A percentile compares a stretch with the other conserved stretches of the same genome.
phyloP scores from a whole-genome alignment of 2,888 invertebrate species.

The Diaprepes abbreviatus region DNA sequence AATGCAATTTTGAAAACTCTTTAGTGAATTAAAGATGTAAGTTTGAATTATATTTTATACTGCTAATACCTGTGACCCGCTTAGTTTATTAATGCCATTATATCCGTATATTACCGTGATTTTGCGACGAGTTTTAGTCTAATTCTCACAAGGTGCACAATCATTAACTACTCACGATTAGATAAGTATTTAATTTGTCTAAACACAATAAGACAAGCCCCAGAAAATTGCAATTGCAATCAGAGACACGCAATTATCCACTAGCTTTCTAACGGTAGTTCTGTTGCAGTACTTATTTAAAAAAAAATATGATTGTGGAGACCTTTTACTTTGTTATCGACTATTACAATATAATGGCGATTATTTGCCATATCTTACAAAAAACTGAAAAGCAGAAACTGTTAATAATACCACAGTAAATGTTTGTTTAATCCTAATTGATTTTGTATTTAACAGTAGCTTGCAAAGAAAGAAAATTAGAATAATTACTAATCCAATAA shows the following conservation, averaged over 20 bases:
- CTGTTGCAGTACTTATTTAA: constrained; percentile 3
- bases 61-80: too few relatives aligned
- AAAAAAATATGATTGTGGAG: constrained; percentile 5
- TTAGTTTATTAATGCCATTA: neutral
- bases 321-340: constrained; percentile 24
- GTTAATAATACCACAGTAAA: too few relatives aligned
- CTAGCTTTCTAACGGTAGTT: constrained; percentile 20
- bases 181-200: constrained; percentile 37
- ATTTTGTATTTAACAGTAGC: too few relatives aligned
- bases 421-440: too few relatives aligned
- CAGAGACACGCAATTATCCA: constrained; percentile 31
- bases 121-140: constrained; percentile 6
- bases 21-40: too few relatives aligned
- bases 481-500: too few relatives aligned
- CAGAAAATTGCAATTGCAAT: constrained; percentile 26
- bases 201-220: constrained; percentile 34
- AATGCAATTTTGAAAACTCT: too few relatives aligned
- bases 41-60: too few relatives aligned
- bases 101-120: neutral
- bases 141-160: constrained; percentile 25
- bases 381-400: too few relatives aligned
- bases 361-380: too few relatives aligned
- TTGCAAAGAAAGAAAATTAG: too few relatives aligned
- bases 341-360: neutral
- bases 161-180: constrained; percentile 28